Percentiles rank a stretch among this genome's conserved stretches.
Evolutionary conservation across 2,797 vertebrate species (phyloP).

Genomic region (Melanitta fusca): DNA sequence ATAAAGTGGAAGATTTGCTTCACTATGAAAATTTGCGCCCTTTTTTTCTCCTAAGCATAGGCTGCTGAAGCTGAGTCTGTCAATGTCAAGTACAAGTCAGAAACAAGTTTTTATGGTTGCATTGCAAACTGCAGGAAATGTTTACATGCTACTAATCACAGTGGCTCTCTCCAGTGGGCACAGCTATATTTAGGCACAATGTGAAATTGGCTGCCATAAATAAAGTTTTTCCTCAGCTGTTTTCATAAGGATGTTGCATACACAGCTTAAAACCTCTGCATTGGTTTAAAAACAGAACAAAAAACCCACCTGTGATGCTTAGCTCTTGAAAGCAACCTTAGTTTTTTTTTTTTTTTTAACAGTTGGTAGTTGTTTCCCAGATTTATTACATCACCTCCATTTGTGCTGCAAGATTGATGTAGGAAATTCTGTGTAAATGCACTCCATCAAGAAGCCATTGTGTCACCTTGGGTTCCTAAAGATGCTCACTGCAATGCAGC

Average conservation of each 20-base stretch:
- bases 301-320: background rate
- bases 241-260: background rate
- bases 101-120: background rate
- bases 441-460: slow-evolving; percentile 18
- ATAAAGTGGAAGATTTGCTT: background rate
- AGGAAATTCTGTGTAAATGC: slow-evolving; percentile 48
- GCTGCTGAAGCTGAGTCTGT: background rate
- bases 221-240: background rate
- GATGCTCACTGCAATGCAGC: background rate
- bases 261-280: background rate
- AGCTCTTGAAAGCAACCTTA: background rate
- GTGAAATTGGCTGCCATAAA: background rate
- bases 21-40: background rate
- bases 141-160: background rate
- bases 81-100: background rate
- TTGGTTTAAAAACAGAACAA: background rate
- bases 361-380: background rate
- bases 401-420: slow-evolving; percentile 37
- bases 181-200: background rate
- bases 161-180: accelerated
- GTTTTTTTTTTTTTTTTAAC: background rate
- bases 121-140: background rate
- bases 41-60: background rate
- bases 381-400: slow-evolving; percentile 38
- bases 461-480: background rate